Conservation (phyloP, 2,888 invertebrate genomes). For the Physocephala rufipes region DNA sequence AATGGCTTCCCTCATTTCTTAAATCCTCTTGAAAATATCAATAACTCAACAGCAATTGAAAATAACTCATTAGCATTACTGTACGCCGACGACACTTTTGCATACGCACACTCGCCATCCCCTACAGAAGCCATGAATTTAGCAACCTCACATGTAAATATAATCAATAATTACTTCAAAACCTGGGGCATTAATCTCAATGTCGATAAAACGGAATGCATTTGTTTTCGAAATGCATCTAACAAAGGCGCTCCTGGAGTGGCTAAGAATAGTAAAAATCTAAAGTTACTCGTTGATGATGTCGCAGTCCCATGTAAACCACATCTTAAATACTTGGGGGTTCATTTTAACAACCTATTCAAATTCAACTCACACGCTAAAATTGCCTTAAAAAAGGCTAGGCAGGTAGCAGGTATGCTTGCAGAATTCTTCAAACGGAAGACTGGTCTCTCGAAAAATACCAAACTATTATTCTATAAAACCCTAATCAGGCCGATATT, state of each 20-base stretch:
- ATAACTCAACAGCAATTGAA: no score
- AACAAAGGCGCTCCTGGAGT: neutral
- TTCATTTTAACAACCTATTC: neutral
- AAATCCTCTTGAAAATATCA: neutral
- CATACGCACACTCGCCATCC: neutral
- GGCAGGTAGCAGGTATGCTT: neutral
- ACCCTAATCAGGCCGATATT: no score
- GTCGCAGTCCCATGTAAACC: no score
- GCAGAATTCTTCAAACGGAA: no score
- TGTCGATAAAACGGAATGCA: neutral
- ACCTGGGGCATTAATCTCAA: neutral
- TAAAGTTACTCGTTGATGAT: no score
- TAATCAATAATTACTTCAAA: neutral
- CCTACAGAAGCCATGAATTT: neutral
- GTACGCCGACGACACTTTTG: neutral
- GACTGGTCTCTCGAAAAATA: no score
- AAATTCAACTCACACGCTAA: neutral
- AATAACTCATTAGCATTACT: neutral
- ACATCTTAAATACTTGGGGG: no score
- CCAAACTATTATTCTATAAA: no score
- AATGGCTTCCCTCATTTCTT: constrained; percentile 34
- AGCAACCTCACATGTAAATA: neutral
- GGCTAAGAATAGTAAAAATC: neutral
- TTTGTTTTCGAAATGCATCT: neutral
- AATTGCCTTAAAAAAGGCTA: neutral